These are phyloP conservation scores for Pelecanoides urinatrix DNA, from an alignment of 2,113 vertebrate genomes.

Conservation along the genomic window DNA sequence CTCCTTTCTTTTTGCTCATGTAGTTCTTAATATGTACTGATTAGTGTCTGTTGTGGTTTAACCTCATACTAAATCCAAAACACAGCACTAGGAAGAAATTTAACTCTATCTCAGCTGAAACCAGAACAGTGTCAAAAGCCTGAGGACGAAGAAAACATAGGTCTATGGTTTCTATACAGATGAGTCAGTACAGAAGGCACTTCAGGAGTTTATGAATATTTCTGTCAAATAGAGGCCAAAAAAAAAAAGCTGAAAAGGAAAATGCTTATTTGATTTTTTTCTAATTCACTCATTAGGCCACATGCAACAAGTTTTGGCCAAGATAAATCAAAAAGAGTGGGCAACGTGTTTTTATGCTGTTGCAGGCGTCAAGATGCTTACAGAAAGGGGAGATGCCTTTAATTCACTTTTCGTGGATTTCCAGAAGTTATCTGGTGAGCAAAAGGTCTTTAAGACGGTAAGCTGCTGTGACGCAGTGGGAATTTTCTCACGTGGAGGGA, in stretches of 20 bases:
- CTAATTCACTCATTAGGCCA: not conserved
- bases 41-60: too few species aligned
- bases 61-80: too few species aligned
- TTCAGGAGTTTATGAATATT: not conserved
- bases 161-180: not conserved
- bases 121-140: not conserved
- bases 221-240: not conserved
- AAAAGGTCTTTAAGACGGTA: not conserved
- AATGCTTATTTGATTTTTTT: not conserved
- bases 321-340: not conserved
- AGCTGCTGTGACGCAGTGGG: not conserved
- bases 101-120: too few species aligned
- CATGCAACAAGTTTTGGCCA: not conserved
- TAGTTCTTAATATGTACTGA: not conserved
- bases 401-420: not conserved
- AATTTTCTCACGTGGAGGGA: not conserved
- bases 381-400: not conserved
- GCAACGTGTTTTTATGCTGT: too few species aligned
- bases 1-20: not conserved
- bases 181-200: accelerated
- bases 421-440: not conserved
- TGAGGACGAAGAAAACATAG: not conserved
- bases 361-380: too few species aligned
- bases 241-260: not conserved
- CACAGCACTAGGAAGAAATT: too few species aligned